Percentiles rank a stretch among this genome's conserved stretches.
phyloP scores from a whole-genome alignment of 35 echinoderm and acorn worm genomes.

The Apostichopus parvimensis region DNA sequence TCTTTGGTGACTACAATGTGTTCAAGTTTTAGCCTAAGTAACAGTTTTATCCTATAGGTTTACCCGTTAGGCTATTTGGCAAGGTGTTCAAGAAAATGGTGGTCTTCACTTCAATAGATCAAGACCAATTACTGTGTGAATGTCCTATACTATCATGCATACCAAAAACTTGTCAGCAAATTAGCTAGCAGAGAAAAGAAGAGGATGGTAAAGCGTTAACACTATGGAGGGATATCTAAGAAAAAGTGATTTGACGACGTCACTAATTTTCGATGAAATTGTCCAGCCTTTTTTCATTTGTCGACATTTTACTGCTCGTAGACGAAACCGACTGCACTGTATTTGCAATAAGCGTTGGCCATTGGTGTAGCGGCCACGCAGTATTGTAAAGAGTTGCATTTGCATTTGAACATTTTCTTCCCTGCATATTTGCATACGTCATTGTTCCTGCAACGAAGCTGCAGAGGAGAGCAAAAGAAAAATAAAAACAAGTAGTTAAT shows the following conservation, averaged over 20 bases:
- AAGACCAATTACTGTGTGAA: not conserved
- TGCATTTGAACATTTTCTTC: constrained; percentile 52
- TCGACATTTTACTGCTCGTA: constrained; percentile 44
- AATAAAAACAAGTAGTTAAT: no score
- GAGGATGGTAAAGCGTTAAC: not conserved
- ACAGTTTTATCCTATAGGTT: no score
- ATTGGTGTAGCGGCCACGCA: constrained; percentile 21
- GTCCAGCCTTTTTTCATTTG: not conserved
- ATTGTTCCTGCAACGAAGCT: constrained; percentile 17
- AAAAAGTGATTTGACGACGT: not conserved
- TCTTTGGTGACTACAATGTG: no score
- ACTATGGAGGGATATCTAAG: constrained; percentile 12
- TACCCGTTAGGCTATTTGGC: no score
- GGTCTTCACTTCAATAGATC: no score
- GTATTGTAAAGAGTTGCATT: constrained; percentile 52
- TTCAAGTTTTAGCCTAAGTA: no score
- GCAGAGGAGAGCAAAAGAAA: not conserved
- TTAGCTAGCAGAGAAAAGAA: not conserved
- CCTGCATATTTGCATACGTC: constrained; percentile 36
- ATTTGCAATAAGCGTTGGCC: constrained; percentile 47
- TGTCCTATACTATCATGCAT: not conserved
- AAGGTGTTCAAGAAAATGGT: no score
- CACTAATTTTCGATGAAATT: not conserved
- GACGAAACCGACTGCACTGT: constrained; percentile 56
- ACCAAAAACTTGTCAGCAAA: no score